Evolutionary conservation across 2,113 vertebrate species (phyloP).

Genomic region (Lanius ludovicianus): DNA sequence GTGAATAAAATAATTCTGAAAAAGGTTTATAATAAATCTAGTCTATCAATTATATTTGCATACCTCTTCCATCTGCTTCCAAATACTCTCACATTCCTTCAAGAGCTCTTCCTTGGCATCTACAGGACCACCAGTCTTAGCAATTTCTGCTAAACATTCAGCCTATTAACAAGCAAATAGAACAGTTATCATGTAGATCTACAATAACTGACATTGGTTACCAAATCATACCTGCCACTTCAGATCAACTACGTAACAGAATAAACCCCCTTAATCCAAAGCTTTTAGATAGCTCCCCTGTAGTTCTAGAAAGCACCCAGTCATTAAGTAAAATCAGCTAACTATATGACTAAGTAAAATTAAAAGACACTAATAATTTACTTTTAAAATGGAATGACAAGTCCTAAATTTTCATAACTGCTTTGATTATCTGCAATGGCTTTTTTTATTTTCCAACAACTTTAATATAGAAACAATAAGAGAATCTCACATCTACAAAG

Average conservation of each 20-base stretch:
- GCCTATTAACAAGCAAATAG: conserved; percentile 30
- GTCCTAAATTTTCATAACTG: neutral
- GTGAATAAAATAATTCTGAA: neutral
- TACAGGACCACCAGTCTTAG: neutral
- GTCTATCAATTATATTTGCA: neutral
- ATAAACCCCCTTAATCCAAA: neutral
- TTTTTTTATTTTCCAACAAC: neutral
- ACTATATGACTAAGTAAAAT: neutral
- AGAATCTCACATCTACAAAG: neutral
- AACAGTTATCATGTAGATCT: neutral
- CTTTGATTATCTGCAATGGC: neutral
- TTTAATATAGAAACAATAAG: neutral
- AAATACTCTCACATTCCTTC: conserved; percentile 67
- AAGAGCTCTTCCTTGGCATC: conserved; percentile 49
- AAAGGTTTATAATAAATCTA: neutral
- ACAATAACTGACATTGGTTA: neutral
- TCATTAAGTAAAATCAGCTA: neutral
- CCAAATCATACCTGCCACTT: neutral
- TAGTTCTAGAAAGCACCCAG: neutral
- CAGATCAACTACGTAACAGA: neutral
- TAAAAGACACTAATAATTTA: neutral
- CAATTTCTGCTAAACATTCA: neutral
- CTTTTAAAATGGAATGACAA: neutral
- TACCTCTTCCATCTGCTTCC: conserved; percentile 74
- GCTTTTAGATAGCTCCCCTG: neutral